phyloP scores from a whole-genome alignment of 2,888 invertebrate species.

The Rosalia funebris region DNA sequence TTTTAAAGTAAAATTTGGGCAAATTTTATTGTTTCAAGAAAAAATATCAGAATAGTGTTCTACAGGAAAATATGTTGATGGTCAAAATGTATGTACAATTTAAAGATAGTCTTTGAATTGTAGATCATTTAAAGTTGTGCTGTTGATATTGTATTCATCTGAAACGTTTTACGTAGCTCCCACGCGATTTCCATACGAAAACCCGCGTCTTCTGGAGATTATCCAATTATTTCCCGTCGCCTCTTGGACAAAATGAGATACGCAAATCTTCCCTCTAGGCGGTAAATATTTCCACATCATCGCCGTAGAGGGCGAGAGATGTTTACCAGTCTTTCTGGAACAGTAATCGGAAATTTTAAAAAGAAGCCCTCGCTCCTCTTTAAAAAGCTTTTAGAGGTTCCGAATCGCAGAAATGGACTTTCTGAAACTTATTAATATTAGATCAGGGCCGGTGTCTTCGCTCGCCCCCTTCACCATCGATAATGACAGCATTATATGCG shows the following conservation, averaged over 20 bases:
- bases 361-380: neutral
- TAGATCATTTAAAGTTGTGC: no score
- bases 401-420: neutral
- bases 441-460: neutral
- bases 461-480: neutral
- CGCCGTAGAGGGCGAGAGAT: neutral
- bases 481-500: no score
- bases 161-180: no score
- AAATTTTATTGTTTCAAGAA: no score
- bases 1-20: no score
- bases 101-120: no score
- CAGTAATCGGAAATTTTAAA: slow-evolving; percentile 1
- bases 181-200: no score
- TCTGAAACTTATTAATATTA: slow-evolving; percentile 11
- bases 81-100: no score
- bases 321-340: neutral
- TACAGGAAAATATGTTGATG: no score
- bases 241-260: neutral
- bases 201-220: no score
- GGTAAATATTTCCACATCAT: slow-evolving; percentile 1
- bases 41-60: no score
- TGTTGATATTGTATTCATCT: no score
- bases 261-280: neutral
- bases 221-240: neutral
- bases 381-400: neutral